Base-by-base conservation (phyloP, 2,113 vertebrate genomes). In the Cavia porcellus region DNA sequence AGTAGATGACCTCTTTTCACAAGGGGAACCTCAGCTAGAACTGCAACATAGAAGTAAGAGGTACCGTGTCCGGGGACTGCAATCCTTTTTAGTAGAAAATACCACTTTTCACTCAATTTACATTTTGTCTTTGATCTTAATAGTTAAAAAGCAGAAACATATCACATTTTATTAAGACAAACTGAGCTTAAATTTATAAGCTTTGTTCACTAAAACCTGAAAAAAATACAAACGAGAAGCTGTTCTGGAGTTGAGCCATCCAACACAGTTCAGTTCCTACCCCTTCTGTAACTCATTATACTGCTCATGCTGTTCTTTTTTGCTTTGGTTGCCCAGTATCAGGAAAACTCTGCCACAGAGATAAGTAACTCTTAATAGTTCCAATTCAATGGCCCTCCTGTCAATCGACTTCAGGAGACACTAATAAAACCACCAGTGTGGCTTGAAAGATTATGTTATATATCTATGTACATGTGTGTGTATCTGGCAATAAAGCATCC, bases 371-470 rank as follows among this genome's bases (percentile, higher is more conserved):
- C 24, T 85, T 70, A 35, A 84, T 45, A 25, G 10, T 66, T 83
- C 14, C 38, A 66, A 30, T 93, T 74, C 61, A 91, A 85, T 2
- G 72, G 13, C 1, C 68, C 38, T 89, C 90, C 28, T 77, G 38
- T 57, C 55, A 57, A 19, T 79, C 47, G 59, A 74, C 90, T 55
- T 72, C 62, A 89, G 7, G 74, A 88, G 83, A 64, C 3, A 59
- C 45, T 82, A n/a, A 92, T 80, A 64, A 96, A 92, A 86, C 25
- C 55, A 25, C n/a, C 45, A 74, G 68, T 59, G 61, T 90, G 66
- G 25, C 35, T 35, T 84, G 30, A 83, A 81, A 87, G 28, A 50
- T 38, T 55, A 28, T 89, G n/a, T 52, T 55, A n/a, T 3, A 30
- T 61, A 30, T 38, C 42, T 85, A 47, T 5, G 20, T 72, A n/a